A percentile compares a stretch with the other conserved stretches of the same genome.
These are phyloP conservation scores for Mizuhopecten yessoensis DNA, from an alignment of 1,140 invertebrate species.

Conservation along the genomic window DNA sequence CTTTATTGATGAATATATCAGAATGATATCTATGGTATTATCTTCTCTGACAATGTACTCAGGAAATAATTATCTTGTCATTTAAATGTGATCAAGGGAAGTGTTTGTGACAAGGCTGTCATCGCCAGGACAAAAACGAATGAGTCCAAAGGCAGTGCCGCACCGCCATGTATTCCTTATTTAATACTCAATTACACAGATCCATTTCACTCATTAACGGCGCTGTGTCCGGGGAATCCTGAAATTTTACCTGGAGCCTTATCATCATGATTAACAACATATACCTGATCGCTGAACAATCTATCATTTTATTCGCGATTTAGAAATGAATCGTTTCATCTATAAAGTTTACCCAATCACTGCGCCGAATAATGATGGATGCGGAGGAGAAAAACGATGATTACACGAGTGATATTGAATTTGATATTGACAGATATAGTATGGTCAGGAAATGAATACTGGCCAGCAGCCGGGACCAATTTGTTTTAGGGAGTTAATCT, in stretches of 20 bases:
- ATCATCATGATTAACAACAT: neutral
- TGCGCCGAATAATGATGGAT: neutral
- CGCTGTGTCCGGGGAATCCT: neutral
- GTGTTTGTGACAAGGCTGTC: conserved; percentile 28
- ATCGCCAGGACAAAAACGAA: neutral
- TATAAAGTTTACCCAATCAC: neutral
- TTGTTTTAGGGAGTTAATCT: conserved; percentile 26
- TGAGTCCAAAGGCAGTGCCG: neutral
- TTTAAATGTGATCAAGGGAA: neutral
- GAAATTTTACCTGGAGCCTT: neutral
- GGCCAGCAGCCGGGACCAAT: neutral
- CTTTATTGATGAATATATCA: neutral
- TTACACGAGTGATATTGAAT: neutral
- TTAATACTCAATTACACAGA: neutral
- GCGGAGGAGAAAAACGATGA: neutral
- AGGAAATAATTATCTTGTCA: conserved; percentile 5
- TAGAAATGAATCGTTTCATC: conserved; percentile 18
- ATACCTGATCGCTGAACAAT: neutral
- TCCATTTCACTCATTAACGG: conserved; percentile 8
- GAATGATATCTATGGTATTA: neutral
- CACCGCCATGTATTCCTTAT: neutral
- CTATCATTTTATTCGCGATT: neutral
- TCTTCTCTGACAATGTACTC: neutral
- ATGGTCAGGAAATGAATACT: neutral
- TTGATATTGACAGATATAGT: neutral